Evolutionary conservation across 2,888 invertebrate species (phyloP).

Genomic region (Eustalomyia histrio): DNA sequence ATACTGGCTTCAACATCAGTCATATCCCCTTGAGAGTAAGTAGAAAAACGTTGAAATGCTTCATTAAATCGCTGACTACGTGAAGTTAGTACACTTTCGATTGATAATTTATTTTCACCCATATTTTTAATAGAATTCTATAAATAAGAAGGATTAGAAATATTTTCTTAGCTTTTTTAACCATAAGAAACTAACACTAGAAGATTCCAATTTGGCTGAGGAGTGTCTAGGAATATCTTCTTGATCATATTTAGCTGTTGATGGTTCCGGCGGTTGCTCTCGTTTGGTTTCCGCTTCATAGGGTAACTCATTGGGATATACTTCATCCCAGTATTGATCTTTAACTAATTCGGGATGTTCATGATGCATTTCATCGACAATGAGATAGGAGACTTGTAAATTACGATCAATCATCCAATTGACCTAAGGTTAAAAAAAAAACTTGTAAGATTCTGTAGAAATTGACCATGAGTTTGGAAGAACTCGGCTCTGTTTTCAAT

Average conservation of each 20-base stretch:
- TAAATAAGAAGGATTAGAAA: not conserved
- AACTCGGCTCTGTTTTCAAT: too few relatives aligned
- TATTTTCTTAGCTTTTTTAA: not conserved
- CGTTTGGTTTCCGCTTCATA: conserved; percentile 81
- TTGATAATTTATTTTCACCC: not conserved
- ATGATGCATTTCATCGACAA: conserved; percentile 96
- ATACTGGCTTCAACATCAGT: conserved; percentile 23
- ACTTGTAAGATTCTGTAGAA: too few relatives aligned
- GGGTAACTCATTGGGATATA: conserved; percentile 90
- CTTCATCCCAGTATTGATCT: conserved; percentile 95
- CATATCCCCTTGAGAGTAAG: not conserved
- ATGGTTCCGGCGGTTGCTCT: conserved; percentile 61
- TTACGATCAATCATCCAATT: conserved; percentile 95
- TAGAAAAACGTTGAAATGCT: conserved; percentile 33
- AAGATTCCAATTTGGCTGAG: not conserved
- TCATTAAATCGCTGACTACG: conserved; percentile 40
- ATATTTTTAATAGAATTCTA: conserved; percentile 10
- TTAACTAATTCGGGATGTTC: conserved; percentile 91
- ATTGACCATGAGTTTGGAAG: too few relatives aligned
- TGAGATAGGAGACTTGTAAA: conserved; percentile 90
- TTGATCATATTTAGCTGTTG: conserved; percentile 64
- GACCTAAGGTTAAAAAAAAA: conserved; percentile 79
- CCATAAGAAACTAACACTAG: not conserved
- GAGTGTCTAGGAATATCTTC: conserved; percentile 65
- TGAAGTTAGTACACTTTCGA: not conserved